phyloP scores from a whole-genome alignment of 1,140 invertebrate genomes.

The Trachymyrmex cornetzi region DNA sequence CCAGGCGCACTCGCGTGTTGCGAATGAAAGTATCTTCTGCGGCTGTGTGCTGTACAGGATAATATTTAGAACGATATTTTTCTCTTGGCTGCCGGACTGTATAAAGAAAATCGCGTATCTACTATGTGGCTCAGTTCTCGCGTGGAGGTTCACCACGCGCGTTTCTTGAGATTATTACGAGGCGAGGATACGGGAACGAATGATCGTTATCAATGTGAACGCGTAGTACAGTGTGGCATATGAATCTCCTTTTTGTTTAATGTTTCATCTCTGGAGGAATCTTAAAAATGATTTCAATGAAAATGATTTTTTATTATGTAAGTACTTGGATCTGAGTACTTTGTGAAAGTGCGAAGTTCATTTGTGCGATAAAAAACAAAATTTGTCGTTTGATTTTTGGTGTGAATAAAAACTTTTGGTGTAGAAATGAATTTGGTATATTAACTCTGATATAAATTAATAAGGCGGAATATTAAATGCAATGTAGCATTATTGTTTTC shows the following conservation, averaged over 20 bases:
- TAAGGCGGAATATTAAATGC: background rate
- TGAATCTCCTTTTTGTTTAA: constrained; percentile 47
- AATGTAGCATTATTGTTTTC: background rate
- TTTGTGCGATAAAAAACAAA: constrained; percentile 3
- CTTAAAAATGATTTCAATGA: constrained; percentile 44
- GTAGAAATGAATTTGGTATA: background rate
- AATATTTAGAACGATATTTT: constrained; percentile 88
- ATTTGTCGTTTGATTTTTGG: background rate
- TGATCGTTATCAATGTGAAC: constrained; percentile 78
- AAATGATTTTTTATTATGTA: constrained; percentile 82
- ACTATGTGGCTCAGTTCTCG: constrained; percentile 86
- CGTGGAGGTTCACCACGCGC: constrained; percentile 78
- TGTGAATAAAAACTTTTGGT: background rate
- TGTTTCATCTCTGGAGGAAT: constrained; percentile 27
- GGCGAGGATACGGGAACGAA: constrained; percentile 35
- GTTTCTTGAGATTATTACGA: constrained; percentile 60
- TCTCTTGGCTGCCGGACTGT: constrained; percentile 87
- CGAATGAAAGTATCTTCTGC: constrained; percentile 86
- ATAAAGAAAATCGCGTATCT: constrained; percentile 87
- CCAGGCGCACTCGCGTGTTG: constrained; percentile 84
- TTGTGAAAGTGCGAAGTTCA: constrained; percentile 36
- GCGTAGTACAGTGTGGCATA: constrained; percentile 73
- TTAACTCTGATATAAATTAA: background rate
- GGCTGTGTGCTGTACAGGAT: constrained; percentile 81
- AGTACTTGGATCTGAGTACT: constrained; percentile 69